Evolutionary conservation across 2,113 vertebrate species (phyloP).

Genomic region (Phalacrocorax brasilianus): DNA sequence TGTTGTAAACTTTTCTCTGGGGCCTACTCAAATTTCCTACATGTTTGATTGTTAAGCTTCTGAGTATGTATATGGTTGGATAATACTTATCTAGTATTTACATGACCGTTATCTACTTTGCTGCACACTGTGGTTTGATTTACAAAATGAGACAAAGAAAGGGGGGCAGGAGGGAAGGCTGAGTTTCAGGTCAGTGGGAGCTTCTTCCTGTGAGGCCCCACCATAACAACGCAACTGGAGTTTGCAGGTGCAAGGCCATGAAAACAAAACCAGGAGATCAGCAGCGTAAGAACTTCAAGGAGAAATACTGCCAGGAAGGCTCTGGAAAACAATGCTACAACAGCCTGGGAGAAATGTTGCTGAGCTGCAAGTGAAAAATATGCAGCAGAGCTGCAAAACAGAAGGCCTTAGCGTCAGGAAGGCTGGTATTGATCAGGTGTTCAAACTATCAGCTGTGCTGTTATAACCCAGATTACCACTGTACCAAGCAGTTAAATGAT

Average conservation of each 20-base stretch:
- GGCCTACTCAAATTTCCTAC: neutral
- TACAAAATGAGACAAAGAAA: neutral
- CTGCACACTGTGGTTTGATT: neutral
- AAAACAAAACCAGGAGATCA: neutral
- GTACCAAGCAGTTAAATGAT: neutral
- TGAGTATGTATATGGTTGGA: neutral
- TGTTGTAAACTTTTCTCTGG: neutral
- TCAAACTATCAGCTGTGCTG: neutral
- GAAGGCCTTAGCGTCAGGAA: neutral
- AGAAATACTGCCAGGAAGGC: neutral
- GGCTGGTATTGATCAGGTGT: neutral
- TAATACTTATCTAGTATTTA: neutral
- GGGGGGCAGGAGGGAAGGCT: accelerated
- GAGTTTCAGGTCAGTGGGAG: neutral
- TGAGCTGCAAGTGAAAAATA: neutral
- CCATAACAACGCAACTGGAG: accelerated
- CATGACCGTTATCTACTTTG: neutral
- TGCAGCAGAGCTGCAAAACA: neutral
- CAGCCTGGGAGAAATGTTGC: neutral
- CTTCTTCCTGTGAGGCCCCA: neutral
- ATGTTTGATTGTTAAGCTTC: neutral
- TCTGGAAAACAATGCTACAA: neutral
- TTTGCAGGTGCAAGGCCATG: neutral
- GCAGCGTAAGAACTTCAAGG: neutral
- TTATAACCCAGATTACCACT: neutral